A percentile compares a stretch with the other conserved stretches of the same genome.
Conservation (phyloP, 1,140 invertebrate species). For the Drosophila varians region DNA sequence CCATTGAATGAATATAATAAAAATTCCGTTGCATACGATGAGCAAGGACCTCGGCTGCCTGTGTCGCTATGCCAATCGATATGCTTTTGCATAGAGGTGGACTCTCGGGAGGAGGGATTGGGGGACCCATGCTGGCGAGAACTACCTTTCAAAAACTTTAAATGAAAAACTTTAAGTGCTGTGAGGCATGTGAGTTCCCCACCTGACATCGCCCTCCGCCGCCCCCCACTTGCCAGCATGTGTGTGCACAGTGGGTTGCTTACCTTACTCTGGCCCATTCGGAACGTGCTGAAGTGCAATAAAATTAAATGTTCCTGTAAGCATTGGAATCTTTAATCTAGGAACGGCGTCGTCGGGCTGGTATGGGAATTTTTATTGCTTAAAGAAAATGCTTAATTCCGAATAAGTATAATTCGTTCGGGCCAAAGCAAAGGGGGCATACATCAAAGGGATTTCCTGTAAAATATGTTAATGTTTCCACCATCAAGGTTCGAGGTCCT, state of each 20-base stretch:
- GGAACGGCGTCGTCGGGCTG: constrained; percentile 6
- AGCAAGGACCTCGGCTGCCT: constrained; percentile 18
- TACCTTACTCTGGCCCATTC: constrained; percentile 2
- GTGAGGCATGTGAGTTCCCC: constrained; percentile 29
- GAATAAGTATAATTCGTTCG: not conserved
- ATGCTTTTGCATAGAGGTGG: constrained; percentile 65
- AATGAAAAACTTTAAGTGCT: constrained; percentile 80
- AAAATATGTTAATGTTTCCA: constrained; percentile 15
- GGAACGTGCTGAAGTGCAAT: constrained; percentile 45
- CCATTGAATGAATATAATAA: constrained; percentile 72
- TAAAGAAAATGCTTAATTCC: constrained; percentile 15
- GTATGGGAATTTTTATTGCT: constrained; percentile 17
- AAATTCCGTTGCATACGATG: constrained; percentile 68
- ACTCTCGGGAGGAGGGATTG: not conserved
- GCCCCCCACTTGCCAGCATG: not conserved
- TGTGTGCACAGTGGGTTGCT: constrained; percentile 31
- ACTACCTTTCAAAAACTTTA: constrained; percentile 71
- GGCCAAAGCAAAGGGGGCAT: not conserved
- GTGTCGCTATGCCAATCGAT: constrained; percentile 72
- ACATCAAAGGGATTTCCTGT: constrained; percentile 14
- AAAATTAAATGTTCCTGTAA: constrained; percentile 34
- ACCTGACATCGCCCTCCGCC: not conserved
- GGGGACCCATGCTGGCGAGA: not conserved
- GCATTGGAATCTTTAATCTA: constrained; percentile 37
- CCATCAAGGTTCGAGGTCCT: not conserved